Evolutionary conservation across 1,140 invertebrate genomes (phyloP), one percentile per base, ranked within the genome.

Genomic region (Ips nitidus): DNA sequence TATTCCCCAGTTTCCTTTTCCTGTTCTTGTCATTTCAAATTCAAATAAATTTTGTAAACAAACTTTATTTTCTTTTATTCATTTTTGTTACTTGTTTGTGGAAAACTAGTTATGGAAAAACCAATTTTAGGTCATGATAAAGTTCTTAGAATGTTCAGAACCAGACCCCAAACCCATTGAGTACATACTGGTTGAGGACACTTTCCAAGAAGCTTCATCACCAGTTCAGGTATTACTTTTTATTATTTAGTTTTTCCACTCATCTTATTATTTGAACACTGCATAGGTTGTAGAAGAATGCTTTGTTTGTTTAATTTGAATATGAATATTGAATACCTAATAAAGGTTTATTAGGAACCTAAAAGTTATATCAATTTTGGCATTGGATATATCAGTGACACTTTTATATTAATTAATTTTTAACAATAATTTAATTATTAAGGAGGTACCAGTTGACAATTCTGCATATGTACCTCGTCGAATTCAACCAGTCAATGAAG

Each of bases 401-500:
- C 4, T 5, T 5, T 47, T 47, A 47, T 47, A 47, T 47, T 47
- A 47, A 47, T n/a, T 47, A n/a, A 47, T 47, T 47, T 47, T 47
- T 47, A 47, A 22, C 22, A 22, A 22, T 22, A 22, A 22, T 22
- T 22, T 22, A 22, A 22, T 22, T 22, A 22, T 22, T 22, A 22
- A 22, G 22, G 22, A 22, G 22, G 22, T 22, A 22, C 22, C 22
- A 22, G 45, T 22, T 50, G 45, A 6, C 45, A 50, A 50, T 50
- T 50, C 45, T 8, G 7, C 45, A 2, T 50, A 8, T 50, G 45
- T 50, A 2, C 22, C 36, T 40, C 55, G 36, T 36, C 8, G 4
- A 66, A 43, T 66, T 1, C 66, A 61, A 53, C 39, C 56, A 71
- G 38, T 62, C 8, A 79, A 76, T 67, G 91, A 94, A 81, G 82